These are phyloP conservation scores for Altica lythri DNA, from an alignment of 2,888 invertebrate genomes.

Conservation along the genomic window DNA sequence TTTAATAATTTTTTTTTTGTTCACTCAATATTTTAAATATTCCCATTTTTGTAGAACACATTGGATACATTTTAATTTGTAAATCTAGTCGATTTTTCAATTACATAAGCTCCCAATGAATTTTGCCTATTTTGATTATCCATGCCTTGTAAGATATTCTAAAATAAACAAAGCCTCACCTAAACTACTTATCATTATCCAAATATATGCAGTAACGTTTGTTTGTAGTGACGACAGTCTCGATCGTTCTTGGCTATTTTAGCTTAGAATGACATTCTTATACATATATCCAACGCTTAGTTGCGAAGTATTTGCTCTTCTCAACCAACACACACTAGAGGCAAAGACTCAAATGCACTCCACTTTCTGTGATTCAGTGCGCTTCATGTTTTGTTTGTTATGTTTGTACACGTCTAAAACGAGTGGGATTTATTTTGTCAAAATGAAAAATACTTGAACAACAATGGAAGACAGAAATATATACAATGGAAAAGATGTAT, in stretches of 20 bases:
- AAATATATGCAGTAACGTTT: slow-evolving; percentile 29
- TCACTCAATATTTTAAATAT: no score
- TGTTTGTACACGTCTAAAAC: slow-evolving; percentile 48
- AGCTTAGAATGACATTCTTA: slow-evolving; percentile 33
- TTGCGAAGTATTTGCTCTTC: slow-evolving; percentile 30
- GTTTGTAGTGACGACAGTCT: slow-evolving; percentile 34
- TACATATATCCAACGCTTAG: slow-evolving; percentile 17
- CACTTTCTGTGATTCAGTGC: slow-evolving; percentile 47
- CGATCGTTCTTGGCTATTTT: slow-evolving; percentile 45
- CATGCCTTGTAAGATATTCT: no score
- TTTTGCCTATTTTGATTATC: no score
- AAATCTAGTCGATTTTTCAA: no score
- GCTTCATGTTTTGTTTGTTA: slow-evolving; percentile 48
- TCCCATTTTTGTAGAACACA: no score
- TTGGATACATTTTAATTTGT: no score
- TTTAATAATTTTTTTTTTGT: no score
- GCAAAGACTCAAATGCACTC: slow-evolving; percentile 30
- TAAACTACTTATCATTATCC: slow-evolving; percentile 7
- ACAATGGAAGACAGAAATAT: slow-evolving; percentile 23
- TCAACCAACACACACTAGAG: slow-evolving; percentile 14
- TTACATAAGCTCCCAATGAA: no score
- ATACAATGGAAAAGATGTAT: slow-evolving; percentile 17
- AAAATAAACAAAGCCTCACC: no score
- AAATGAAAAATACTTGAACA: slow-evolving; percentile 28
- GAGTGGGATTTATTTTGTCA: slow-evolving; percentile 47